These are phyloP conservation scores for Nasonia oneida DNA, from an alignment of 2,888 invertebrate species.

Conservation along the genomic window DNA sequence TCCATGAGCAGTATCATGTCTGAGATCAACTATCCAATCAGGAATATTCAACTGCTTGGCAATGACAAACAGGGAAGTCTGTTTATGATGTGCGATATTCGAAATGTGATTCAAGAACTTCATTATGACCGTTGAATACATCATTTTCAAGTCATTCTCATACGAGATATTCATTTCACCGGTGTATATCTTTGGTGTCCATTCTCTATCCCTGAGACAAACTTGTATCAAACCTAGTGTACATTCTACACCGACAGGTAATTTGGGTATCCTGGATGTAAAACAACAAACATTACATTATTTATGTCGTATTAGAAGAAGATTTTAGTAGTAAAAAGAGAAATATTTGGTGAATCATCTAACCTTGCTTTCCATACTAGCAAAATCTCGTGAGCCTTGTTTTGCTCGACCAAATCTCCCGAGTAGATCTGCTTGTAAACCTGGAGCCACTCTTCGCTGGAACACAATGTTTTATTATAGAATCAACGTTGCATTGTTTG, in stretches of 20 bases:
- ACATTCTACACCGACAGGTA: conserved; percentile 75
- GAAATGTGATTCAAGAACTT: conserved; percentile 85
- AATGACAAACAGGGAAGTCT: conserved; percentile 81
- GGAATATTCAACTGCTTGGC: conserved; percentile 86
- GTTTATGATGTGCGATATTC: conserved; percentile 81
- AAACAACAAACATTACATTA: background rate
- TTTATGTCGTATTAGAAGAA: background rate
- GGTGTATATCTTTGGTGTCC: conserved; percentile 71
- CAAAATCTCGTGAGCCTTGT: conserved; percentile 71
- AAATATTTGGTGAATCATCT: background rate
- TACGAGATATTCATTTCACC: conserved; percentile 70
- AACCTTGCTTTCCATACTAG: conserved; percentile 77
- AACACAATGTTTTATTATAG: conserved; percentile 33
- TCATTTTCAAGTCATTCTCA: conserved; percentile 81
- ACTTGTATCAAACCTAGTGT: conserved; percentile 75
- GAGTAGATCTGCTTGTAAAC: conserved; percentile 75
- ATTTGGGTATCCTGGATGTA: conserved; percentile 70
- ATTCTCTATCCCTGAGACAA: conserved; percentile 74
- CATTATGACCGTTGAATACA: conserved; percentile 84
- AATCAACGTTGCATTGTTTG: background rate
- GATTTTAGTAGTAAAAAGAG: background rate
- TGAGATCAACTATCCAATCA: conserved; percentile 88
- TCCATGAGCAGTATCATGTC: conserved; percentile 90
- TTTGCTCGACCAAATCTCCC: conserved; percentile 70
- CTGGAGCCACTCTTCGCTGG: conserved; percentile 74